Percentiles rank a stretch among this genome's conserved stretches.
Evolutionary conservation across 2,888 invertebrate species (phyloP).

Genomic region (Lithophane ornitopus): DNA sequence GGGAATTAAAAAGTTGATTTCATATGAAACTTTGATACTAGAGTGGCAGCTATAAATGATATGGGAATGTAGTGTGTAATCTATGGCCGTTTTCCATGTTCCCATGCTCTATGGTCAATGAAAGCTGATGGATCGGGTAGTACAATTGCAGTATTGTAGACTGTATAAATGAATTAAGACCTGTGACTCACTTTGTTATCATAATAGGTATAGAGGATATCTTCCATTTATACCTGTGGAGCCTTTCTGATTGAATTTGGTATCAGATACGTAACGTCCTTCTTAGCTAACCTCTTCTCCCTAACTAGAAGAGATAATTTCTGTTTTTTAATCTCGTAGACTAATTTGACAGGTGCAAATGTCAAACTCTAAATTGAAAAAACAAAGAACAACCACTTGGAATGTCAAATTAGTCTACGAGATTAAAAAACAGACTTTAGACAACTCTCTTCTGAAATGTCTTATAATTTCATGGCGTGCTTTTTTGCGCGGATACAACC

Average conservation of each 20-base stretch:
- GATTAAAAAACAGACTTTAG: too few relatives aligned
- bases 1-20: constrained; percentile 66
- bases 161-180: neutral
- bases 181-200: neutral
- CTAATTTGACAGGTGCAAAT: too few relatives aligned
- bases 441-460: too few relatives aligned
- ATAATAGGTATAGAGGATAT: neutral
- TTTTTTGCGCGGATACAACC: too few relatives aligned
- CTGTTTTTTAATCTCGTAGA: too few relatives aligned
- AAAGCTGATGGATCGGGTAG: neutral
- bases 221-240: neutral
- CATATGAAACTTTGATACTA: constrained; percentile 54
- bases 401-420: too few relatives aligned
- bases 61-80: constrained; percentile 41
- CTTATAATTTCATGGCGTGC: too few relatives aligned
- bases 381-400: too few relatives aligned
- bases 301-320: too few relatives aligned
- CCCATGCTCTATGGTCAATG: constrained; percentile 11
- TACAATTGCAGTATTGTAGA: neutral
- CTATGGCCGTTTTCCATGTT: constrained; percentile 3
- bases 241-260: neutral
- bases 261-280: neutral
- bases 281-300: neutral
- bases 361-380: too few relatives aligned
- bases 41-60: constrained; percentile 39